These are phyloP conservation scores for Cossypha dichroa DNA, from an alignment of 2,797 vertebrate genomes.

Conservation along the genomic window DNA sequence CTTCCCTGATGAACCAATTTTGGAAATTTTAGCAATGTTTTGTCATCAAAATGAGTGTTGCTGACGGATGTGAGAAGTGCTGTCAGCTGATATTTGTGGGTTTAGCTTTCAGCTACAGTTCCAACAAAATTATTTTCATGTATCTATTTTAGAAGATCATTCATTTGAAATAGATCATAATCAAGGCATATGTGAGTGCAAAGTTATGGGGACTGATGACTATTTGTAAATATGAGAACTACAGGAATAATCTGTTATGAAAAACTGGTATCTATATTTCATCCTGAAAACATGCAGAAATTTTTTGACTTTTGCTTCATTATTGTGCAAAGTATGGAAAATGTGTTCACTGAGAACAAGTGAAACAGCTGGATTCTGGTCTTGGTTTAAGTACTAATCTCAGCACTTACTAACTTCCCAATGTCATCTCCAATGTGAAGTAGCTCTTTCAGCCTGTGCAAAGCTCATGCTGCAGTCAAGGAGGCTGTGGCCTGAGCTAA, in stretches of 20 bases:
- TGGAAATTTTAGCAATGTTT: slow-evolving; percentile 48
- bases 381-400: slow-evolving; percentile 5
- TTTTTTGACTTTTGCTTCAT: background rate
- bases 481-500: background rate
- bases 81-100: slow-evolving; percentile 35
- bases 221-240: background rate
- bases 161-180: slow-evolving; percentile 34
- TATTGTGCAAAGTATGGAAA: background rate
- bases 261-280: background rate
- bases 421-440: background rate
- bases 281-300: background rate
- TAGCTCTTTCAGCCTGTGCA: background rate
- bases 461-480: background rate
- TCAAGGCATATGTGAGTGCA: background rate
- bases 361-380: slow-evolving; percentile 25
- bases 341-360: background rate
- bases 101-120: slow-evolving; percentile 50
- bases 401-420: background rate
- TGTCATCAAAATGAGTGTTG: slow-evolving; percentile 47
- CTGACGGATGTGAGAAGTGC: slow-evolving; percentile 49
- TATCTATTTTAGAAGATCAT: slow-evolving; percentile 51
- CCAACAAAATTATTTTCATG: slow-evolving; percentile 27
- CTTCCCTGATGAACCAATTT: slow-evolving; percentile 39
- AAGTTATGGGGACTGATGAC: background rate
- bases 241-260: background rate